A percentile compares a stretch with the other conserved stretches of the same genome.
Conservation (phyloP, 2,888 invertebrate genomes). For the Eupithecia pulchellata region DNA sequence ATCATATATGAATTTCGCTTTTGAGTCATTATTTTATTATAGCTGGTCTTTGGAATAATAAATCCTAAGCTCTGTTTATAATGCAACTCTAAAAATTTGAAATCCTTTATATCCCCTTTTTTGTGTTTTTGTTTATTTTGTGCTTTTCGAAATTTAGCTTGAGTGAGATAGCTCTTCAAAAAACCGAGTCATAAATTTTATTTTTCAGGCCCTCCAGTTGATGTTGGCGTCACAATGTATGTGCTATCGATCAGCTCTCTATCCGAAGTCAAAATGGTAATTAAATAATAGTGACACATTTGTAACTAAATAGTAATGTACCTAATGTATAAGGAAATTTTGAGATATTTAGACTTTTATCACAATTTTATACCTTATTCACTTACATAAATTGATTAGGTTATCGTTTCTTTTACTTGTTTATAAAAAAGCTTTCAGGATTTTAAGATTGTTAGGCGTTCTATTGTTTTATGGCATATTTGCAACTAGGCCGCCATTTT, state of each 20-base stretch:
- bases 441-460: no score
- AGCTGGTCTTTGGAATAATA: background rate
- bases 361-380: no score
- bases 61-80: background rate
- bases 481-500: no score
- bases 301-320: no score
- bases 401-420: no score
- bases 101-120: background rate
- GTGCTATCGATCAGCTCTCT: slow-evolving; percentile 84
- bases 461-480: no score
- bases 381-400: no score
- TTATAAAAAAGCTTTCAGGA: no score
- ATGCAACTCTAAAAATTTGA: background rate
- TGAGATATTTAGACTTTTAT: no score
- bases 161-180: no score
- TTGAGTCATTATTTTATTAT: background rate
- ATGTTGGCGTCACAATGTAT: slow-evolving; percentile 90
- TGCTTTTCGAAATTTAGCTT: background rate
- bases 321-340: no score
- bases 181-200: background rate
- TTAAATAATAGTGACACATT: background rate
- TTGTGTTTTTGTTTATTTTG: background rate
- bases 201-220: slow-evolving; percentile 89
- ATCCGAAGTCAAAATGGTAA: slow-evolving; percentile 94
- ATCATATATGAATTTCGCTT: background rate